These are phyloP conservation scores for Phataginus tricuspis DNA, from an alignment of 2,797 vertebrate species.

Conservation along the genomic window DNA sequence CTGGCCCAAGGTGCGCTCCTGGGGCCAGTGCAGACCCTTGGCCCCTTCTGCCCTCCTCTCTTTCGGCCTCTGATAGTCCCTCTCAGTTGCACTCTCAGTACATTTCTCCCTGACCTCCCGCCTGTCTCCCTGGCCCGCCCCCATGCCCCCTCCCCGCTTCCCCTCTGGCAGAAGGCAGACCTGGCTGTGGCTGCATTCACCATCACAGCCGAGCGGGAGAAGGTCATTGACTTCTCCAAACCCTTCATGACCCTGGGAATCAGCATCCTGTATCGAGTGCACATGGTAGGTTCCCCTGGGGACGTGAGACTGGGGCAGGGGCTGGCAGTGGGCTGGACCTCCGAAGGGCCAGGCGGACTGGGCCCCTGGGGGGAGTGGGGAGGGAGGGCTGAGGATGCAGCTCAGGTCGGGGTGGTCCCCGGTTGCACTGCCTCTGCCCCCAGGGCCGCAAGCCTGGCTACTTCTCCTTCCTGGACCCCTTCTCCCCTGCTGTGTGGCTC, in stretches of 20 bases:
- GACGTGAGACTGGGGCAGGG: constrained; percentile 23
- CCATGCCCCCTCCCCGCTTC: neutral
- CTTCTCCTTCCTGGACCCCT: constrained; percentile 97
- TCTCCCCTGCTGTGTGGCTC: constrained; percentile 96
- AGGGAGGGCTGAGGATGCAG: no score
- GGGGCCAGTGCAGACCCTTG: neutral
- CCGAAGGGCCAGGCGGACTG: fast-evolving
- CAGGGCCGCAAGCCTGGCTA: constrained; percentile 96
- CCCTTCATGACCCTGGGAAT: constrained; percentile 98
- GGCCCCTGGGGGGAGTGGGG: neutral
- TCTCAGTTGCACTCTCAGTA: fast-evolving
- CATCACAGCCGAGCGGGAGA: constrained; percentile 96
- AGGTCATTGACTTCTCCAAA: constrained; percentile 94
- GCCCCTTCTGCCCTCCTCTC: neutral
- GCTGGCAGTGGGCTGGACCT: constrained; percentile 78
- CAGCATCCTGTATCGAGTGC: constrained; percentile 96
- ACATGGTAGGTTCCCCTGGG: constrained; percentile 89
- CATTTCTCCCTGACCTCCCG: neutral
- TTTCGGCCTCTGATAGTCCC: neutral
- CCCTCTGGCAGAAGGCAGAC: constrained; percentile 92
- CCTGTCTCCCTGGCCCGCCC: neutral
- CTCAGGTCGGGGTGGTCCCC: no score
- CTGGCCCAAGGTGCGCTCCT: neutral
- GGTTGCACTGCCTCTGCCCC: neutral
- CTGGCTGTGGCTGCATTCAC: constrained; percentile 96